Evolutionary conservation across 2,888 invertebrate genomes (phyloP), one percentile per base, ranked within the genome.

Genomic region (Drosophila multiciliata): DNA sequence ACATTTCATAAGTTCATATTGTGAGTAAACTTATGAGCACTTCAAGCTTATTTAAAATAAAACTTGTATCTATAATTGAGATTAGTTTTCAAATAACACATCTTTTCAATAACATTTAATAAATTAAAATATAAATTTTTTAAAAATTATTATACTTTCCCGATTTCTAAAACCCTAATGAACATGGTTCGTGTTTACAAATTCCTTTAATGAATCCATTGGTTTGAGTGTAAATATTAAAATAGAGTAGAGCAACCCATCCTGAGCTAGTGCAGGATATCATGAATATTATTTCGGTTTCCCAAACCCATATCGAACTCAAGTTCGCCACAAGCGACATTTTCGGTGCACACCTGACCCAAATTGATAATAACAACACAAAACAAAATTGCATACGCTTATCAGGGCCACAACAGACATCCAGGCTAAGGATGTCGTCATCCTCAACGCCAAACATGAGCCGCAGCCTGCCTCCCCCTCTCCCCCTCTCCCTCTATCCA

Each of bases 321-420:
- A 29, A 52, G 33, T 29, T 58, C 32, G 38, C 45, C 50, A 73
- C 29, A 66, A 62, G 61, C 62, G 32, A 45, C 26, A 58, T 48
- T 42, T 36, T 49, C 50, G 55, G 12, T 8, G 35, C 35, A 58
- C 54, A 75, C 32, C 75, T 75, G 74, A 60, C 35, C 66, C 26
- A 42, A 78, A 76, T 78, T 78, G 74, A 80, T 65, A 75, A 76
- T 53, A 72, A 59, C 36, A 66, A 48, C 66, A 48, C 1, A 23
- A 12, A 45, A 15, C 23, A 45, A 45, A 4, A 20, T 55, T 55
- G 73, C 73, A 76, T 57, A 50, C 60, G 69, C 54, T 80, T 84
- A 80, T 82, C 79, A 55, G 48, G 60, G 74, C 65, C 65, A 63
- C 63, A 71, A 50, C 71, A 79, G 80, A 57, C 70, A 69, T 49